phyloP scores from a whole-genome alignment of 2,888 invertebrate species.

The Hylaea fasciaria region DNA sequence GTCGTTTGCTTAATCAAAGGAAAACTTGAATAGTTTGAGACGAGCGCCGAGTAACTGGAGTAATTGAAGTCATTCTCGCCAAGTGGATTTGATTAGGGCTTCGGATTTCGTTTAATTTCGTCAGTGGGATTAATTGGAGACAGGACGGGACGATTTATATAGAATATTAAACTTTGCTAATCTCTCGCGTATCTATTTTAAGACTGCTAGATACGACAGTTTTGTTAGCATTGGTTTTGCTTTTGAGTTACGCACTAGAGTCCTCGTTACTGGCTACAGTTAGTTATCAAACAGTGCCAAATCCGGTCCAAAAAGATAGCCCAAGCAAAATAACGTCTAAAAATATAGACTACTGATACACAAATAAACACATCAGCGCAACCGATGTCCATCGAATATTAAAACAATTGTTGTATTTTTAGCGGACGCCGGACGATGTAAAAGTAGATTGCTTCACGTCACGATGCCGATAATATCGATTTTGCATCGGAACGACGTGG shows the following conservation, averaged over 20 bases:
- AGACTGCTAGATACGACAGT: too few relatives aligned
- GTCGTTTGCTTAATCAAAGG: conserved; percentile 70
- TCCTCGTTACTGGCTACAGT: too few relatives aligned
- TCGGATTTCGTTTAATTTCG: conserved; percentile 50
- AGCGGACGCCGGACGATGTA: conserved; percentile 9
- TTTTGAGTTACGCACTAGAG: too few relatives aligned
- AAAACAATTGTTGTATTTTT: conserved; percentile 9
- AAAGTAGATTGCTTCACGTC: conserved; percentile 26
- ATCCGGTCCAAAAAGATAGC: too few relatives aligned
- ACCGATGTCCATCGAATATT: conserved; percentile 12
- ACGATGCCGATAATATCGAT: conserved; percentile 61
- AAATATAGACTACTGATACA: not conserved
- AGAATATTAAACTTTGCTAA: conserved; percentile 22
- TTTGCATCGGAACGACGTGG: conserved; percentile 57
- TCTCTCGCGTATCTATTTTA: conserved; percentile 1
- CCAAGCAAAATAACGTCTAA: not conserved
- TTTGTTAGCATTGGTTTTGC: too few relatives aligned
- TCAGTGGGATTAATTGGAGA: conserved; percentile 39
- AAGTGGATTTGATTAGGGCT: conserved; percentile 56
- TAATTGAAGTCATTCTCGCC: conserved; percentile 46
- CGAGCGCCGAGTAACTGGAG: conserved; percentile 46
- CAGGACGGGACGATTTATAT: conserved; percentile 35
- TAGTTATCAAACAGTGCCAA: too few relatives aligned
- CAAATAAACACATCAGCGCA: not conserved
- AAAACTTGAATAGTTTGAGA: conserved; percentile 63